Base-by-base conservation (phyloP, 2,113 vertebrate genomes). In the Notarius lentiginosus region DNA sequence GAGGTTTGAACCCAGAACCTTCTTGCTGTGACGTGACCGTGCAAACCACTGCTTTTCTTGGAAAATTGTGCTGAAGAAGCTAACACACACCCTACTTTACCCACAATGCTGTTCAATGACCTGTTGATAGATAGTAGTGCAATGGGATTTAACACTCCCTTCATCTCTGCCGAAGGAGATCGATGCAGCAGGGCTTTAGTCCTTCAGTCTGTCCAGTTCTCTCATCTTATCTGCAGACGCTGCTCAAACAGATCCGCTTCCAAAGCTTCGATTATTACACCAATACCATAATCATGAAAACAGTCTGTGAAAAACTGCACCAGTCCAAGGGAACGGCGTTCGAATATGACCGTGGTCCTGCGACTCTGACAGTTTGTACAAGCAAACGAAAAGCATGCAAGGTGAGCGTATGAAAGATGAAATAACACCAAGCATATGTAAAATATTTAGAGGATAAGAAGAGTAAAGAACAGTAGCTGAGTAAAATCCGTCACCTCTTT, bases 401-500 rank as follows among this genome's bases (percentile, higher is more conserved):
- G 41, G 41, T 3, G 4, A 41, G 41, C 41, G 41, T 41, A 4
- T 41, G 41, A 41, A 41, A 30, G 5, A 79, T 20, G 60, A 79
- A 79, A 27, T 7, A 66, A 41, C 15, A 72, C 17, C 4, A 8
- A 20, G 30, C 30, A 41, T 27, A 27, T 5, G 2, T 22, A 10
- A 82, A 65, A 80, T 20, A 73, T n/a, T 76, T 17, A 24, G 5
- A 49, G 10, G 10, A 9, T 53, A n/a, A 58, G 53, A 61, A n/a
- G 56, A 58, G 30, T 5, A 41, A 30, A 22, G 7, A 4, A 24
- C 10, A 41, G 41, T 22, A 70, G 22, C 1, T 49, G 56, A 24
- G 15, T 66, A 20, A 87, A 70, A 84, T 34, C 8, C 0, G 77
- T 92, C 60, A 92, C 91, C 90, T 91, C 90, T 24, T 87, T 91